Conservation (phyloP, 2,888 invertebrate genomes). For the Himalopsyche anomala region DNA sequence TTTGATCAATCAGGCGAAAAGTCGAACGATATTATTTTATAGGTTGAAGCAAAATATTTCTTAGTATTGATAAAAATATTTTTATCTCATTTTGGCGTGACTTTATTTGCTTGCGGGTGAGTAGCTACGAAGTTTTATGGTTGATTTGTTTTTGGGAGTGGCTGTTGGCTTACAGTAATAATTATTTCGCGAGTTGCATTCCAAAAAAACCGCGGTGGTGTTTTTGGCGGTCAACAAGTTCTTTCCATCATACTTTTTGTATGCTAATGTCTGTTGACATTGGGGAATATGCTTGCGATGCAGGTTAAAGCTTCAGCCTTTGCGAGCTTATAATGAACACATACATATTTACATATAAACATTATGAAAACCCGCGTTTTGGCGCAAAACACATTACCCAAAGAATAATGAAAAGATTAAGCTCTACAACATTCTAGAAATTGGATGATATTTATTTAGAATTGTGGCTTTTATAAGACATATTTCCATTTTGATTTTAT, state of each 20-base stretch:
- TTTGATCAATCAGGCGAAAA: background rate
- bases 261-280: constrained; percentile 58
- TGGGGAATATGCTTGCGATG: constrained; percentile 27
- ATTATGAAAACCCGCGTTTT: no score
- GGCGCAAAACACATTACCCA: no score
- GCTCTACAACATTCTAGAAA: no score
- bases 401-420: no score
- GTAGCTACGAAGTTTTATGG: background rate
- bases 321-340: no score
- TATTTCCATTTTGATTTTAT: no score
- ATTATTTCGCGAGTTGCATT: constrained; percentile 50
- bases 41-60: constrained; percentile 48
- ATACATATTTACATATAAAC: no score
- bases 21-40: constrained; percentile 42
- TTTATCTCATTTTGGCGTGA: constrained; percentile 10
- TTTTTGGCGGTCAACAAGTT: constrained; percentile 58
- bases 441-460: no score
- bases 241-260: constrained; percentile 53
- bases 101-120: background rate
- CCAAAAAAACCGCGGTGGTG: constrained; percentile 49
- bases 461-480: no score
- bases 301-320: constrained; percentile 1
- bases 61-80: background rate
- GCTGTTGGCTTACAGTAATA: constrained; percentile 33
- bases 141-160: background rate